Base-by-base conservation (phyloP, 2,797 vertebrate species). In the Hirundo rustica region DNA sequence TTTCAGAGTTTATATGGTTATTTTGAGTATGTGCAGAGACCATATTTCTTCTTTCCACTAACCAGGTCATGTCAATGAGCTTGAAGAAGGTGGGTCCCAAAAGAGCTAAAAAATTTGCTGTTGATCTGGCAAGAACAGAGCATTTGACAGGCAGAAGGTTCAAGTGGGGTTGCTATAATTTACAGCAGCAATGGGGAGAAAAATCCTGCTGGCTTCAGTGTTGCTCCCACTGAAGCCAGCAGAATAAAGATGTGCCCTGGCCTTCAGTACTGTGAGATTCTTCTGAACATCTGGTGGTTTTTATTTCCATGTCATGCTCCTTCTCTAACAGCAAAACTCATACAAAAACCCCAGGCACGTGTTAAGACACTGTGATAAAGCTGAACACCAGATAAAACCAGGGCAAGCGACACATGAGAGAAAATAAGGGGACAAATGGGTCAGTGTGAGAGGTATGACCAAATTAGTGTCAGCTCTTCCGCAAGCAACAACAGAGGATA, bases 31-130 rank as follows among this genome's bases (percentile, higher is more conserved):
- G 66, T 42, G 86, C 2, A 4, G 79, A 74, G 78, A 91, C 64
- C 27, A 65, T 50, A 88, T 86, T 89, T 93, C 77, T 94, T 88
- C 48, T 85, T 91, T 91, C 85, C 88, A 92, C 73, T 80, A 70
- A 65, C 64, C 45, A 66, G 62, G 78, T 89, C 45, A 34, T 64
- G 58, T 51, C 89, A 89, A 57, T 21, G 18, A 85, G 42, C 65
- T 88, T 91, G 66, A 88, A 96, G 40, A 96, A 95, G 78, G 58
- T 92, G 68, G 83, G 76, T 32, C 89, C 54, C 88, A 50, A 91
- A 96, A 92, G 44, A 92, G 92, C 85, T 92, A 94, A 97, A 97
- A 96, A 95, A 95, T 92, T 95, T 94, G 81, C 85, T 70, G 91
- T 40, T 93, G 84, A 54, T 92, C 68, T 93, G 91, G 60, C 76